Conservation (phyloP, 2,797 vertebrate genomes). For the Bucorvus abyssinicus region DNA sequence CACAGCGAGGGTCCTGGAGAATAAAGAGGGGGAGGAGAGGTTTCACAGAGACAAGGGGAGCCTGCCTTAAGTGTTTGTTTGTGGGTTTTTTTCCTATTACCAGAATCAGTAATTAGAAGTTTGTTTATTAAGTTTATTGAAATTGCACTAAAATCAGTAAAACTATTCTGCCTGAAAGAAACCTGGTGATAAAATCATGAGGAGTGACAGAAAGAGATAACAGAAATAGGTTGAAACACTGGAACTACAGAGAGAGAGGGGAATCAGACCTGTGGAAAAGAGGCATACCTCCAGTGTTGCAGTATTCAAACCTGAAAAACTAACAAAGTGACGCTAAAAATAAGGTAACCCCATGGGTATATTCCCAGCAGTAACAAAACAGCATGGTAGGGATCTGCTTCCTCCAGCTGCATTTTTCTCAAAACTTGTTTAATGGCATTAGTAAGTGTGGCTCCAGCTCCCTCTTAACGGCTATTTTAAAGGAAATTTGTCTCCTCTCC, state of each 20-base stretch:
- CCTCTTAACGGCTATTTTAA: not conserved
- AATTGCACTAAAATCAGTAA: not conserved
- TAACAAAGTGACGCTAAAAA: not conserved
- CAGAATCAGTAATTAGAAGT: not conserved
- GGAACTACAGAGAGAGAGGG: not conserved
- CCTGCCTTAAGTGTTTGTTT: not conserved
- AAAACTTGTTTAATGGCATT: not conserved
- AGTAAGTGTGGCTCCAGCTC: not conserved
- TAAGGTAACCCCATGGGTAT: not conserved
- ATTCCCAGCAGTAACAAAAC: not conserved
- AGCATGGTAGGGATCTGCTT: not conserved
- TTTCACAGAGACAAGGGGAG: not conserved
- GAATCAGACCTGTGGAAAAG: not conserved
- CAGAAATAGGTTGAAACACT: not conserved
- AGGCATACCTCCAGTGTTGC: not conserved
- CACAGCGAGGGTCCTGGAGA: not conserved
- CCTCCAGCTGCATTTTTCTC: not conserved
- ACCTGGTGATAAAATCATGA: not conserved
- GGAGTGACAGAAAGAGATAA: not conserved
- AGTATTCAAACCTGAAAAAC: not conserved
- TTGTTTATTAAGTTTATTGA: not conserved
- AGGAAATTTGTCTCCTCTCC: not conserved
- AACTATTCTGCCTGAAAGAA: not conserved
- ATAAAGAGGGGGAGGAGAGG: rapidly evolving
- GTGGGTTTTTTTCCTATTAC: not conserved